Base-by-base conservation (phyloP, 2,113 vertebrate species). In the Hypanus sabinus region DNA sequence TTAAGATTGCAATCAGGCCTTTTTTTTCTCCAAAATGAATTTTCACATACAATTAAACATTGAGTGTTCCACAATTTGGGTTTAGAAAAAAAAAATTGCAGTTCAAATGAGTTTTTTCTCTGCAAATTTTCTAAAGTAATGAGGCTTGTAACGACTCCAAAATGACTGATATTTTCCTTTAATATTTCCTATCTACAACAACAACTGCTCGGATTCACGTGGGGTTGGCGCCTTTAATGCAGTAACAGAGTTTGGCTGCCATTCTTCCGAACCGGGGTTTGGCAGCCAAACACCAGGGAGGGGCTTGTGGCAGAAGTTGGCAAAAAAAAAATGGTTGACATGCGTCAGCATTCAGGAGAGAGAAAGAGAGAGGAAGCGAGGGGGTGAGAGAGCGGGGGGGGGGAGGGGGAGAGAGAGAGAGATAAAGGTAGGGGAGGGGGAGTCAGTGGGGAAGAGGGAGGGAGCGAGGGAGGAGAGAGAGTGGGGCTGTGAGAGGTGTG, bases 251-350 rank as follows among this genome's bases (percentile, higher is more conserved):
- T 79, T n/a, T n/a, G n/a, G 3, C 2, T 4, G 36, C 3, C 46
- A 3, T 24, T 9, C 24, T 81, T 55, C 46, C 27, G 20, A 27
- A 24, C 46, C 4, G 46, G 46, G 46, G 4, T 46, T 46, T 46
- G 46, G 46, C 1, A 46, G 46, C 4, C 46, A 46, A 46, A 46
- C 46, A 46, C 4, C 46, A 46, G 46, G 46, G 46, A 97, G 97
- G 97, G 96, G 97, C 97, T 97, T 97, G 96, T 96, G 97, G 96
- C 95, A 97, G 96, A 95, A 95, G 94, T 96, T 96, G 95, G 95
- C 95, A 94, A 94, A 95, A 95, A 95, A 95, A 46, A 94, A 60
- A 2, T 81, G 36, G 79, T 46, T 3, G 36, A 46, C 38, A 20
- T 80, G 38, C 5, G 11, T 46, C 9, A 20, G 22, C 24, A 20